A percentile compares a stretch with the other conserved stretches of the same genome.
phyloP scores from a whole-genome alignment of 1,140 invertebrate genomes.

The Orussus abietinus region DNA sequence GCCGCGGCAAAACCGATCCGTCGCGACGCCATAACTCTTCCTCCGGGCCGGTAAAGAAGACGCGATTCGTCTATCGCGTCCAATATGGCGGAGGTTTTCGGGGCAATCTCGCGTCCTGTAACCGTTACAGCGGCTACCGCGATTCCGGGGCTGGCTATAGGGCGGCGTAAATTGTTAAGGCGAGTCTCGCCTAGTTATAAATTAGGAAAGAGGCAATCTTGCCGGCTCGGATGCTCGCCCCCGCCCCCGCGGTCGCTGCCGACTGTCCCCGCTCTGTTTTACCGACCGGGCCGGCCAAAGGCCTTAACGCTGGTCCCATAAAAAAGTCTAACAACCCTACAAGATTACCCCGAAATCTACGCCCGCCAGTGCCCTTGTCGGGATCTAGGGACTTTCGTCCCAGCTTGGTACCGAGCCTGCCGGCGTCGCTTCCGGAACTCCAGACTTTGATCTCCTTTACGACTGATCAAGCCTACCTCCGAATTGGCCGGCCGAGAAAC shows the following conservation, averaged over 20 bases:
- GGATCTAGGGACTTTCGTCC: slow-evolving; percentile 2
- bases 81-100: too few species aligned
- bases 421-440: too few species aligned
- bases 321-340: slow-evolving; percentile 30
- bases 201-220: slow-evolving; percentile 48
- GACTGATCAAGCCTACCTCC: slow-evolving; percentile 24
- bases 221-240: slow-evolving; percentile 26
- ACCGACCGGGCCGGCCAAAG: too few species aligned
- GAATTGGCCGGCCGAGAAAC: too few species aligned
- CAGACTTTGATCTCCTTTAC: slow-evolving; percentile 22
- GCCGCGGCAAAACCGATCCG: too few species aligned
- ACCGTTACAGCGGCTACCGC: too few species aligned
- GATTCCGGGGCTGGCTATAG: too few species aligned
- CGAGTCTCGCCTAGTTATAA: slow-evolving; percentile 44
- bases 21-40: too few species aligned
- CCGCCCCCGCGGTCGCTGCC: slow-evolving; percentile 7
- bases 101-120: too few species aligned
- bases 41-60: too few species aligned
- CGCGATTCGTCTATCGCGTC: too few species aligned
- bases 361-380: slow-evolving; percentile 11
- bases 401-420: slow-evolving; percentile 6
- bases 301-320: slow-evolving; percentile 11
- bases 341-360: slow-evolving; percentile 36
- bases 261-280: slow-evolving; percentile 11
- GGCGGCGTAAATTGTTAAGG: slow-evolving; percentile 43